These are phyloP conservation scores for Stichodactyla mertensii DNA, from an alignment of 64 coral and sea anemone genomes.

Conservation along the genomic window DNA sequence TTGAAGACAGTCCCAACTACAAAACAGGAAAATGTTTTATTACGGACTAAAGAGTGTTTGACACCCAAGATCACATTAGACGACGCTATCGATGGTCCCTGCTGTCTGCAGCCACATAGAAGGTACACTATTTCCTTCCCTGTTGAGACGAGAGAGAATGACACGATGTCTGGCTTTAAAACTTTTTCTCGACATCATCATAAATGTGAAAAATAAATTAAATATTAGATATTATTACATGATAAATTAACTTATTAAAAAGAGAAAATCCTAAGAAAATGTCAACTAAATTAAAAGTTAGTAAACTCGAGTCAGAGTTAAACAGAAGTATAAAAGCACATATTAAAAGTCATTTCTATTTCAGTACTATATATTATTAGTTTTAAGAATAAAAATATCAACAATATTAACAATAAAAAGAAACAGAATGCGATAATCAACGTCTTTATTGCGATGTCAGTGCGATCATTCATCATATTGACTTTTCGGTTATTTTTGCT, in stretches of 20 bases:
- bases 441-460: too few relatives aligned
- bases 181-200: background rate
- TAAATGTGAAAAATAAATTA: background rate
- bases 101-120: constrained; percentile 7
- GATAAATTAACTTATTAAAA: background rate
- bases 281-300: too few relatives aligned
- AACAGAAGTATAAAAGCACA: too few relatives aligned
- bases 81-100: constrained; percentile 2
- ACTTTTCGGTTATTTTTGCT: too few relatives aligned
- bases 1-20: background rate
- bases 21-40: background rate
- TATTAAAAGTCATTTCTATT: too few relatives aligned
- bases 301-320: too few relatives aligned
- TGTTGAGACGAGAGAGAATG: background rate
- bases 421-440: too few relatives aligned
- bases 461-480: too few relatives aligned
- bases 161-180: background rate
- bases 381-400: too few relatives aligned
- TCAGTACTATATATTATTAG: too few relatives aligned
- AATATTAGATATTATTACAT: background rate
- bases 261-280: too few relatives aligned
- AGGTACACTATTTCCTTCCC: constrained; percentile 1
- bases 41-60: background rate
- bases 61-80: constrained; percentile 15
- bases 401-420: too few relatives aligned